Percentiles rank a stretch among this genome's conserved stretches.
These are phyloP conservation scores for Pipistrellus pipistrellus DNA, from an alignment of 2,797 vertebrate species.

Conservation along the genomic window DNA sequence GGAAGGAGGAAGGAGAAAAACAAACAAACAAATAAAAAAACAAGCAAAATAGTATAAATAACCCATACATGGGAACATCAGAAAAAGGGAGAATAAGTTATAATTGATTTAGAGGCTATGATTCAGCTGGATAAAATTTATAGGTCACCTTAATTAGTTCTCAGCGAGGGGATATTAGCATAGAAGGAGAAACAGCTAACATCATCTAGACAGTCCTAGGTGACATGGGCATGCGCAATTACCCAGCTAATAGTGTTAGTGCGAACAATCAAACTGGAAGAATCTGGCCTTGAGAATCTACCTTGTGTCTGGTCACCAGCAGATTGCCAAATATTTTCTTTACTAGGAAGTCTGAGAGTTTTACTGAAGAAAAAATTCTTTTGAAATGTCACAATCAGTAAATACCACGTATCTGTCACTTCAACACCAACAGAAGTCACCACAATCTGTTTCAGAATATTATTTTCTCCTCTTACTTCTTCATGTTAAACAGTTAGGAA, in stretches of 20 bases:
- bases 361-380: slow-evolving; percentile 54
- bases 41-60: slow-evolving; percentile 30
- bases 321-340: slow-evolving; percentile 7
- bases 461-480: neutral
- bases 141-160: slow-evolving; percentile 23
- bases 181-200: neutral
- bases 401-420: slow-evolving; percentile 36
- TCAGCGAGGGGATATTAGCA: neutral
- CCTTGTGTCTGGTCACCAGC: slow-evolving; percentile 27
- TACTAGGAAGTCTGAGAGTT: slow-evolving; percentile 42
- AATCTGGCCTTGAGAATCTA: slow-evolving; percentile 43
- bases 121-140: slow-evolving; percentile 28
- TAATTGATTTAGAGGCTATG: neutral
- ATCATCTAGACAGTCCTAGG: neutral
- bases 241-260: neutral
- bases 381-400: slow-evolving; percentile 70
- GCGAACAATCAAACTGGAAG: slow-evolving; percentile 38
- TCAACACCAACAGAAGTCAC: slow-evolving; percentile 52
- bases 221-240: neutral
- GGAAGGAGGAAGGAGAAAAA: neutral
- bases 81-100: slow-evolving; percentile 14
- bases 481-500: slow-evolving; percentile 43
- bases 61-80: neutral
- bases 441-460: slow-evolving; percentile 35
- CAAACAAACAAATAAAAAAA: neutral